Percentiles rank a stretch among this genome's conserved stretches.
These are phyloP conservation scores for Polyodon spathula DNA, from an alignment of 2,113 vertebrate species.

Conservation along the genomic window DNA sequence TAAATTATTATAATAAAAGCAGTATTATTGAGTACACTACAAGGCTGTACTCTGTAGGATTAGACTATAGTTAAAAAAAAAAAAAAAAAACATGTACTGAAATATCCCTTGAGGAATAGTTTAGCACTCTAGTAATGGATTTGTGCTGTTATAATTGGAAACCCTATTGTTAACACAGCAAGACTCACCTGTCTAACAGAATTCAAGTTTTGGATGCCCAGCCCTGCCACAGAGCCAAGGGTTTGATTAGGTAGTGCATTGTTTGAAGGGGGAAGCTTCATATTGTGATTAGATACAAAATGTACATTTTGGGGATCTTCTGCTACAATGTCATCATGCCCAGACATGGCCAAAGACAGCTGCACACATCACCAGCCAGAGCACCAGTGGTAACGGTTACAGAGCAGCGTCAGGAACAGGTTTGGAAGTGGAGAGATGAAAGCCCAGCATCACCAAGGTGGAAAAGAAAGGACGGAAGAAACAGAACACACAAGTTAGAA, in stretches of 20 bases:
- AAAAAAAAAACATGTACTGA: too few relatives aligned
- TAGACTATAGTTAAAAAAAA: too few relatives aligned
- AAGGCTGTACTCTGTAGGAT: too few relatives aligned
- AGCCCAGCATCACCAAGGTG: not conserved
- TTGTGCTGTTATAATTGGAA: too few relatives aligned
- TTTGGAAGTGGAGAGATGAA: slow-evolving; percentile 4
- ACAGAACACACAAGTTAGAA: slow-evolving; percentile 5
- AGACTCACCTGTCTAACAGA: slow-evolving; percentile 76
- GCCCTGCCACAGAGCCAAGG: slow-evolving; percentile 65
- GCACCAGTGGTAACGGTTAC: not conserved
- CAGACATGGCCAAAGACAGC: slow-evolving; percentile 51
- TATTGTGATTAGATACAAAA: slow-evolving; percentile 70
- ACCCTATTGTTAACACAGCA: too few relatives aligned
- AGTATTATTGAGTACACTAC: too few relatives aligned
- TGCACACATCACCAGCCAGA: slow-evolving; percentile 39
- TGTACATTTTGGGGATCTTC: slow-evolving; percentile 73
- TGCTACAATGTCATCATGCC: slow-evolving; percentile 73
- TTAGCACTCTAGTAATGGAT: too few relatives aligned
- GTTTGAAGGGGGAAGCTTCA: slow-evolving; percentile 76
- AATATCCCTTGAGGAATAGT: too few relatives aligned
- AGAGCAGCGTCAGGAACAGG: slow-evolving; percentile 1
- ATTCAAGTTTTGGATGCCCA: slow-evolving; percentile 73
- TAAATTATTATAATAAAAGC: too few relatives aligned
- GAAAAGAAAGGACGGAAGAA: slow-evolving; percentile 2
- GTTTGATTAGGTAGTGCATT: slow-evolving; percentile 76